Base-by-base conservation (phyloP, 2,797 vertebrate genomes). In the Melanotaenia pygmaea region DNA sequence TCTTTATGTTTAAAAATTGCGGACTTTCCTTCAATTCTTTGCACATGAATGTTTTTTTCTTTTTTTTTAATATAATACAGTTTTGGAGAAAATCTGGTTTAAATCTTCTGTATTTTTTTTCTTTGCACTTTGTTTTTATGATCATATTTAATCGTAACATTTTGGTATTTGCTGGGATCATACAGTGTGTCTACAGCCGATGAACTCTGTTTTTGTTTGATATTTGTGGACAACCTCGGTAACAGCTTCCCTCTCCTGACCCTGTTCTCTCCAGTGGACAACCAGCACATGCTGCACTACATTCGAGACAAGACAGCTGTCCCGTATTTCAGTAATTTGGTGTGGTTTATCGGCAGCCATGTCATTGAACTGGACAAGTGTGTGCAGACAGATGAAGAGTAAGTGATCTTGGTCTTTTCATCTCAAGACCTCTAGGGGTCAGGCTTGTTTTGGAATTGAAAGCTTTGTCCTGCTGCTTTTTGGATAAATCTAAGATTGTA, bases 271-370 rank as follows among this genome's bases (percentile, higher is more conserved):
- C 67, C 90, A 99, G 98, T 99, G 97, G 96, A 99, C 91, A 99
- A 99, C 95, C 97, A 98, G 87, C 96, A 97, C 83, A 99, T 99
- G 98, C 93, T 99, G 83, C 98, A 99, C 92, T 99, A 99, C 86
- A 99, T 99, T 83, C 91, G 98, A 74, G 98, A 99, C 89, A 99
- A 98, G 93, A 99, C 98, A 0, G 98, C 98, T 0, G 98, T 97
- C 40, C 98, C 98, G 0, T 99, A 99, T 90, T 99, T 99, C 94
- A 99, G 98, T 91, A 99, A 99, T 89, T 89, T 99, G 62, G 98
- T 99, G 67, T 99, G 98, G 98, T 99, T 99, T 86, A 99, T 99
- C 50, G 98, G 98, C 72, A 99, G 97, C 85, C 98, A 99, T 0
- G 97, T 99, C 86, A 97, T 99, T 22, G 98, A 99, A 64, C 94